phyloP scores from a whole-genome alignment of 2,113 vertebrate species.

The Nesogale talazaci region DNA sequence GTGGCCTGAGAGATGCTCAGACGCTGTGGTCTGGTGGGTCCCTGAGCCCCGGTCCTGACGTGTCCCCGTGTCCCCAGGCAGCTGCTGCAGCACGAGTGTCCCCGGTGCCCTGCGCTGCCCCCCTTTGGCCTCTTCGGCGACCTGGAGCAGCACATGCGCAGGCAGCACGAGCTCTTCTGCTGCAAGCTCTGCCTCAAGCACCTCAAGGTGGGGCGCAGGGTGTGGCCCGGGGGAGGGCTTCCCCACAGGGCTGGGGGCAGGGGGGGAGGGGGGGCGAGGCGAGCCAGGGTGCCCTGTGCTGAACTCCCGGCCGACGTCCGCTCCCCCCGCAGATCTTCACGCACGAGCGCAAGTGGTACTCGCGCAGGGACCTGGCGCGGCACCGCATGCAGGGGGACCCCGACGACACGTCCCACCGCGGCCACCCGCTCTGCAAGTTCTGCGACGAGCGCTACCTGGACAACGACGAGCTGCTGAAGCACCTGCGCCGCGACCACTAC shows the following conservation, averaged over 20 bases:
- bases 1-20: too few relatives aligned
- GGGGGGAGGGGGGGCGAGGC: too few relatives aligned
- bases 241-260: too few relatives aligned
- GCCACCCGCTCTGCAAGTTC: constrained; percentile 98
- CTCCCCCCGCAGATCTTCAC: constrained; percentile 92
- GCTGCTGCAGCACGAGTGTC: constrained; percentile 93
- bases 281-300: too few relatives aligned
- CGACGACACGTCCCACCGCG: constrained; percentile 96
- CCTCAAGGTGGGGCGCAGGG: constrained; percentile 89
- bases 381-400: constrained; percentile 96
- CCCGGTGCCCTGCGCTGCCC: constrained; percentile 90
- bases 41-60: background rate
- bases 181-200: constrained; percentile 97
- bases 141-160: constrained; percentile 98
- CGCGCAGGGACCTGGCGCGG: constrained; percentile 95
- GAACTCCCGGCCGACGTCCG: too few relatives aligned
- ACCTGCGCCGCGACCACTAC: constrained; percentile 96
- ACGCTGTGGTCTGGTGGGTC: too few relatives aligned
- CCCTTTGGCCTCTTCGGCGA: constrained; percentile 94
- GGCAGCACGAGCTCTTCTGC: constrained; percentile 96
- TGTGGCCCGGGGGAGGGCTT: too few relatives aligned
- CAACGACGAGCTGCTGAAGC: constrained; percentile 97
- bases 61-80: constrained; percentile 85
- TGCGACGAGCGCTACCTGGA: constrained; percentile 97
- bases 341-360: constrained; percentile 97